Conservation (phyloP, 2,888 invertebrate species). For the Sphaerophoria rueppellii region DNA sequence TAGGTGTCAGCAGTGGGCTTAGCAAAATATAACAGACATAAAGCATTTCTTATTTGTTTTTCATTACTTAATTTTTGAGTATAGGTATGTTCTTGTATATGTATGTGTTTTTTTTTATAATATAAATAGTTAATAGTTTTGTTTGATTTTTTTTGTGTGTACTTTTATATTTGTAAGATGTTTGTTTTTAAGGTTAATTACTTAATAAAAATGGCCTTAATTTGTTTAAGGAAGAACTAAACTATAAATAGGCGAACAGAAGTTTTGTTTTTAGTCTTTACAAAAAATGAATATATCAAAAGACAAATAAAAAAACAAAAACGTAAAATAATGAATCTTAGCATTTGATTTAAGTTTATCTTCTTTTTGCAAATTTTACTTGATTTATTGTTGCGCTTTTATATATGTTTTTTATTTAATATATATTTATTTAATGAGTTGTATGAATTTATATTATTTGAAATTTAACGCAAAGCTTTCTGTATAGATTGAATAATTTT, state of each 20-base stretch:
- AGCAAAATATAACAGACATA: slow-evolving; percentile 68
- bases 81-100: slow-evolving; percentile 33
- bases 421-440: neutral
- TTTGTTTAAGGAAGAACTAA: slow-evolving; percentile 2
- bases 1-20: slow-evolving; percentile 51
- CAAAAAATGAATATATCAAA: neutral
- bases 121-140: slow-evolving; percentile 30
- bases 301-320: neutral
- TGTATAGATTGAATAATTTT: slow-evolving; percentile 46
- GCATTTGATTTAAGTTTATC: slow-evolving; percentile 15
- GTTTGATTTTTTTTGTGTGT: slow-evolving; percentile 18
- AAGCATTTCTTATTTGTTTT: slow-evolving; percentile 51
- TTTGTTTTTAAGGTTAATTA: slow-evolving; percentile 16
- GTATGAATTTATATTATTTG: neutral
- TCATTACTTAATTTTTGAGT: slow-evolving; percentile 12
- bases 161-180: neutral
- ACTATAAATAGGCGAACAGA: neutral
- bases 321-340: too few species aligned
- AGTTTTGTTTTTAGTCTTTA: neutral
- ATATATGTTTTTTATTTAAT: neutral
- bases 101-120: slow-evolving; percentile 17
- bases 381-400: slow-evolving; percentile 38
- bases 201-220: slow-evolving; percentile 18
- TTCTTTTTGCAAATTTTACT: too few species aligned
- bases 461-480: slow-evolving; percentile 47